These are phyloP conservation scores for Rhagonycha fulva DNA, from an alignment of 2,888 invertebrate genomes.

Conservation along the genomic window DNA sequence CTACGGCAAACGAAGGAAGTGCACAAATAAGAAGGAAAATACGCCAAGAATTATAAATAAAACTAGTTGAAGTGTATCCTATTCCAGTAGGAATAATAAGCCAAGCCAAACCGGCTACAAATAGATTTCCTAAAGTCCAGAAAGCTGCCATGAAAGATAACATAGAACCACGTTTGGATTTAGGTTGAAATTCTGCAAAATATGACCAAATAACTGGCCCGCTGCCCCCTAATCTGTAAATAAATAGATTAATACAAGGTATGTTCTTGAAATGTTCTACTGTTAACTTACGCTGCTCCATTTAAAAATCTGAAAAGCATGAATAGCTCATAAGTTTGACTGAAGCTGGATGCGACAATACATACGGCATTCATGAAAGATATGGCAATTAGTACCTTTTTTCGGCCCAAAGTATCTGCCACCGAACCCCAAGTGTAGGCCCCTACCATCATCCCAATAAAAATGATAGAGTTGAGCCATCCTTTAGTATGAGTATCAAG, in stretches of 20 bases:
- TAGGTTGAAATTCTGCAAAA: slow-evolving; percentile 93
- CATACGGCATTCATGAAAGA: slow-evolving; percentile 89
- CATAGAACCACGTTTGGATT: slow-evolving; percentile 88
- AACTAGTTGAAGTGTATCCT: slow-evolving; percentile 68
- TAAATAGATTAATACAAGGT: slow-evolving; percentile 4
- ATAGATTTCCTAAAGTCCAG: slow-evolving; percentile 92
- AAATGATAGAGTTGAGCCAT: slow-evolving; percentile 68
- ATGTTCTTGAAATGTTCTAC: background rate
- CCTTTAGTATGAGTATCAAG: slow-evolving; percentile 86
- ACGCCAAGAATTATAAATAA: slow-evolving; percentile 90
- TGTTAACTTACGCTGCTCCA: slow-evolving; percentile 84
- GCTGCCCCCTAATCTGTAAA: slow-evolving; percentile 78
- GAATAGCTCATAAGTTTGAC: slow-evolving; percentile 85
- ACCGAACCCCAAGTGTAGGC: slow-evolving; percentile 92
- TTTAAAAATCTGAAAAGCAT: slow-evolving; percentile 90
- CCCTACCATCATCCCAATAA: slow-evolving; percentile 87
- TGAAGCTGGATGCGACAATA: slow-evolving; percentile 88
- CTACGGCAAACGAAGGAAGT: slow-evolving; percentile 85
- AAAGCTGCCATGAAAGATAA: slow-evolving; percentile 93
- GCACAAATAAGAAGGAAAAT: slow-evolving; percentile 89
- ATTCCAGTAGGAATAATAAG: slow-evolving; percentile 76
- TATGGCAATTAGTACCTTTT: slow-evolving; percentile 85
- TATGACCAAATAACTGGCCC: slow-evolving; percentile 95
- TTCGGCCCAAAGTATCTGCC: slow-evolving; percentile 86
- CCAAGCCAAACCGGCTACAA: slow-evolving; percentile 86